Evolutionary conservation across 2,888 invertebrate species (phyloP), one percentile per base, ranked within the genome.

Genomic region (Drosophila tanythrix): DNA sequence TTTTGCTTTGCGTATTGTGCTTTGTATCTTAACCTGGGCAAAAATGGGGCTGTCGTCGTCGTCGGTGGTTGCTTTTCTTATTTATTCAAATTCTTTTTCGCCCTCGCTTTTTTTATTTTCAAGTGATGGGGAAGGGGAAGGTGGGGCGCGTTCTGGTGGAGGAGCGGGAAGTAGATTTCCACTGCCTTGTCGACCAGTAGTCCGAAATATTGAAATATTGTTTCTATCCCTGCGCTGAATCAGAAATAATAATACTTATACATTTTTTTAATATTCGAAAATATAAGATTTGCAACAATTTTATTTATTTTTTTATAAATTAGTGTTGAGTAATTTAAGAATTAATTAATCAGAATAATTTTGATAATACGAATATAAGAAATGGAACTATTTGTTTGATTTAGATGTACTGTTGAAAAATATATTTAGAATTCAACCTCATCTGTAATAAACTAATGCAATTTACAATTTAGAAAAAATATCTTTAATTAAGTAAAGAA

Each of bases 11-110:
- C 57, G 57, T 58, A 66, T 62, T 76, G 77, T 60, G 76, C 60
- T 66, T 76, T 75, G 76, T 69, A 61, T 69, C 57, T 46, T 69
- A 79, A 76, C 52, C 53, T 59, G 64, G 61, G 25, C 46, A 15
- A 25, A 36, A 70, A 69, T 60, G 40, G 64, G 55, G 53, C 70
- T 82, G 65, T 57, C 62, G 67, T 36, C 51, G 67, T 55, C 70
- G 8, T 25, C 46, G 87, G 84, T 89, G 89, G 88, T 83, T 86
- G 88, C 51, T 84, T 88, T 84, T 80, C 70, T 83, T 86, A 81
- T 73, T 74, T 84, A 82, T 88, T 78, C 58, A 78, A 84, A 70
- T 88, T 84, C 50, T 70, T 70, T 73, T 76, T 63, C 59, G 68
- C 62, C 62, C 43, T 25, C 8, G 1, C 15, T 25, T 48, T 10